These are phyloP conservation scores for Nasonia giraulti DNA, from an alignment of 1,140 invertebrate species.

Conservation along the genomic window DNA sequence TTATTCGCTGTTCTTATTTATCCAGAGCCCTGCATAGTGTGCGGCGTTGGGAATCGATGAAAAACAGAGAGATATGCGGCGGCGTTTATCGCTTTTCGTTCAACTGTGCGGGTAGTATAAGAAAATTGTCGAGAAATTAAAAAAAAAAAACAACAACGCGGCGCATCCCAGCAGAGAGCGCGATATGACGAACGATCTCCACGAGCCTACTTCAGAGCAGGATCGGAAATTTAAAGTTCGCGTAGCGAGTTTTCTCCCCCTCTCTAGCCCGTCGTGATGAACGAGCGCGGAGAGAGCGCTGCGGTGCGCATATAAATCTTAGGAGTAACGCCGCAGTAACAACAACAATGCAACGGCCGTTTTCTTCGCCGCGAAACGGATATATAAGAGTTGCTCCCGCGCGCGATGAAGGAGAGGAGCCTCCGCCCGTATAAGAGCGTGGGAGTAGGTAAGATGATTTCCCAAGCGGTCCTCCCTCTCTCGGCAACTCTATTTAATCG, in stretches of 20 bases:
- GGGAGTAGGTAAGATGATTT: constrained; percentile 64
- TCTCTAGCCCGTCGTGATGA: not conserved
- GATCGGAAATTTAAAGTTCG: not conserved
- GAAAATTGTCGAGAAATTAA: no score
- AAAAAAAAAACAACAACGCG: no score
- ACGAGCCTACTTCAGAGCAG: not conserved
- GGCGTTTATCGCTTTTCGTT: no score
- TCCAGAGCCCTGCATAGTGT: no score
- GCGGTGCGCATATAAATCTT: not conserved
- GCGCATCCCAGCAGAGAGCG: not conserved
- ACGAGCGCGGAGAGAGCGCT: not conserved
- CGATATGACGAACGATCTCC: not conserved
- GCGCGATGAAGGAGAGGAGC: not conserved
- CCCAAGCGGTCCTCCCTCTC: constrained; percentile 60
- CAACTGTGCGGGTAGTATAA: no score
- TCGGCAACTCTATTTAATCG: constrained; percentile 60
- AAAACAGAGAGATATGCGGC: no score
- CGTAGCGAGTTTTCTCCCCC: not conserved
- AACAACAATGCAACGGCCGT: not conserved
- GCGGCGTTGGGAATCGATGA: no score
- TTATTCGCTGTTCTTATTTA: not conserved
- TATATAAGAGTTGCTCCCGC: not conserved
- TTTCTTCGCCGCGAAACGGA: not conserved
- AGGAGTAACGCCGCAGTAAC: not conserved
- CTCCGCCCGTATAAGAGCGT: constrained; percentile 34